A percentile compares a stretch with the other conserved stretches of the same genome.
Conservation (phyloP, 2,113 vertebrate species). For the Psilopogon haemacephalus region DNA sequence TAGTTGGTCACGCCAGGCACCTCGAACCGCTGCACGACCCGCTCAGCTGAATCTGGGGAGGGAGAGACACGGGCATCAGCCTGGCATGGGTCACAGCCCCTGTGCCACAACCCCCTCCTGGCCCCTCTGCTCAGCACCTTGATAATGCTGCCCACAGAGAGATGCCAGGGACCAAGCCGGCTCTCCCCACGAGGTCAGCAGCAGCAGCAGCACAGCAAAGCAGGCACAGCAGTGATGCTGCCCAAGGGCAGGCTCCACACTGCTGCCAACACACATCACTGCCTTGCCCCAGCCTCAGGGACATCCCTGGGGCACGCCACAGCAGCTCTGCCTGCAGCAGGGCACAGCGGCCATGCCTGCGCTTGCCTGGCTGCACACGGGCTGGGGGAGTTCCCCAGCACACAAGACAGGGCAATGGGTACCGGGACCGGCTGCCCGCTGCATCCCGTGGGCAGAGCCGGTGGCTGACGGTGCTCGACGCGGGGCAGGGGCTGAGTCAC, state of each 20-base stretch:
- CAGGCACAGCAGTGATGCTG: rapidly evolving
- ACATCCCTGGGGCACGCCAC: background rate
- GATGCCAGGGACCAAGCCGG: rapidly evolving
- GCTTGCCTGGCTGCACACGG: background rate
- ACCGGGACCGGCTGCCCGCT: background rate
- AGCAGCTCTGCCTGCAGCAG: background rate
- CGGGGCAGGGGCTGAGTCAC: background rate
- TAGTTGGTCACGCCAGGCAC: constrained; percentile 80
- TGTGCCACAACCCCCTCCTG: rapidly evolving
- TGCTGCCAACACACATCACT: background rate
- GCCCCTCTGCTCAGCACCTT: background rate
- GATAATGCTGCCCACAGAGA: rapidly evolving
- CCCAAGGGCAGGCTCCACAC: background rate
- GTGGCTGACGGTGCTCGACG: rapidly evolving
- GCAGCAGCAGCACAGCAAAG: background rate
- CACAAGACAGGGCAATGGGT: rapidly evolving
- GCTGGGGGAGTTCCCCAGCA: background rate
- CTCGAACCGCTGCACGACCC: constrained; percentile 78
- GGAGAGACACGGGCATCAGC: background rate
- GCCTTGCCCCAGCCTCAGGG: background rate
- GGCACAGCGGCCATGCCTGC: background rate
- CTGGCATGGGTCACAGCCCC: rapidly evolving
- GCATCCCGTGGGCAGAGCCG: background rate
- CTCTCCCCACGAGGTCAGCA: background rate
- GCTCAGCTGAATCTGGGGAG: constrained; percentile 71